Evolutionary conservation across 2,113 vertebrate genomes (phyloP).

Genomic region (Arenaria interpres): DNA sequence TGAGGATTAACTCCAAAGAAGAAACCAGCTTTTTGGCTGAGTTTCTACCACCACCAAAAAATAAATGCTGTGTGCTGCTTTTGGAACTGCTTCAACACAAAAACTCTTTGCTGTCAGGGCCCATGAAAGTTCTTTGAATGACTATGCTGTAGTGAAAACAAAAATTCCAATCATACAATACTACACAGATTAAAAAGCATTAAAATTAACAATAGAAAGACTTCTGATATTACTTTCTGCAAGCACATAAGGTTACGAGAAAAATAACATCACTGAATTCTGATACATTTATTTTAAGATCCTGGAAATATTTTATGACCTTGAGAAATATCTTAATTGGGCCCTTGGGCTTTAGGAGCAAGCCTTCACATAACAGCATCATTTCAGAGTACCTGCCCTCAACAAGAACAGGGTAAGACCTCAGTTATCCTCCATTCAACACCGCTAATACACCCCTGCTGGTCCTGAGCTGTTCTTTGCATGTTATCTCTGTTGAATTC

Average conservation of each 20-base stretch:
- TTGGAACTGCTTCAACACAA: conserved; percentile 28
- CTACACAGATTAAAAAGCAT: neutral
- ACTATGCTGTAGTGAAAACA: neutral
- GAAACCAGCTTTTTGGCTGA: neutral
- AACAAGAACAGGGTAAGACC: neutral
- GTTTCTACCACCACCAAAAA: conserved; percentile 18
- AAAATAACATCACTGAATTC: neutral
- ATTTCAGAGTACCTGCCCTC: neutral
- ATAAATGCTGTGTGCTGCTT: conserved; percentile 19
- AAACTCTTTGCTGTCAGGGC: conserved; percentile 14
- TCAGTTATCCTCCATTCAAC: neutral
- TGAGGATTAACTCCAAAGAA: conserved; percentile 9
- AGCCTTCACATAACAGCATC: neutral
- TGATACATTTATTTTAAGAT: neutral
- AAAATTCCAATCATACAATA: neutral
- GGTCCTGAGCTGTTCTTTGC: neutral
- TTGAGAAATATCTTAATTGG: neutral
- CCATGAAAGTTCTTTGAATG: neutral
- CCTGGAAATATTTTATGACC: neutral
- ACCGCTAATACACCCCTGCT: neutral
- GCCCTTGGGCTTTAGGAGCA: neutral
- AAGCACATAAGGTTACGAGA: neutral
- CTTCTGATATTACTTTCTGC: neutral
- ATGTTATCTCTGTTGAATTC: neutral
- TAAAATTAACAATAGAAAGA: neutral